Conservation (phyloP, 2,797 vertebrate species). For the Characodon lateralis region DNA sequence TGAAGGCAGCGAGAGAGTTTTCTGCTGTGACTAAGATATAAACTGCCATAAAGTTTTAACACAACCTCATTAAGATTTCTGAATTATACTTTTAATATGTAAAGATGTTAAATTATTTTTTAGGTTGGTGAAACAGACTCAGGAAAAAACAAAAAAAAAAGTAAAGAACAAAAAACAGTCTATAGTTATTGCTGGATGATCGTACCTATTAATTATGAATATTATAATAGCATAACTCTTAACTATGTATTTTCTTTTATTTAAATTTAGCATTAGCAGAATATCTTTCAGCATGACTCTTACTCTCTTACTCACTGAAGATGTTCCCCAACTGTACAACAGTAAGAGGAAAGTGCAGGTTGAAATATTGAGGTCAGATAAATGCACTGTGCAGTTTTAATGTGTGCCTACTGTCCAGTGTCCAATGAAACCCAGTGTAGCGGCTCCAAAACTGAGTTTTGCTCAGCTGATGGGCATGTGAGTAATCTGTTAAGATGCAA, state of each 20-base stretch:
- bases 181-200: neutral
- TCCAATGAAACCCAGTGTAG: slow-evolving; percentile 20
- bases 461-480: slow-evolving; percentile 56
- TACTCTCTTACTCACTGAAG: slow-evolving; percentile 17
- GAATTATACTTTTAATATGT: neutral
- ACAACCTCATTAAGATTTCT: neutral
- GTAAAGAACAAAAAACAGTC: neutral
- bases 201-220: neutral
- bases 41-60: neutral
- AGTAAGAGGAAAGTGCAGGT: slow-evolving; percentile 3
- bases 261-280: neutral
- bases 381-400: neutral
- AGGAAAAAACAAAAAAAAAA: neutral
- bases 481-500: slow-evolving; percentile 48
- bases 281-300: slow-evolving; percentile 27
- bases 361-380: slow-evolving; percentile 3
- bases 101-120: neutral
- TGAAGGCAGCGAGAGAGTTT: neutral
- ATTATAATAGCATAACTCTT: neutral
- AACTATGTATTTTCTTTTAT: neutral
- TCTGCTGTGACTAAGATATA: neutral
- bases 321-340: neutral
- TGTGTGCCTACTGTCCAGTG: slow-evolving; percentile 3
- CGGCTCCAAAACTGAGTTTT: slow-evolving; percentile 47
- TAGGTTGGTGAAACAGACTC: neutral